Base-by-base conservation (phyloP, 2,113 vertebrate genomes). In the Lophura nycthemera region DNA sequence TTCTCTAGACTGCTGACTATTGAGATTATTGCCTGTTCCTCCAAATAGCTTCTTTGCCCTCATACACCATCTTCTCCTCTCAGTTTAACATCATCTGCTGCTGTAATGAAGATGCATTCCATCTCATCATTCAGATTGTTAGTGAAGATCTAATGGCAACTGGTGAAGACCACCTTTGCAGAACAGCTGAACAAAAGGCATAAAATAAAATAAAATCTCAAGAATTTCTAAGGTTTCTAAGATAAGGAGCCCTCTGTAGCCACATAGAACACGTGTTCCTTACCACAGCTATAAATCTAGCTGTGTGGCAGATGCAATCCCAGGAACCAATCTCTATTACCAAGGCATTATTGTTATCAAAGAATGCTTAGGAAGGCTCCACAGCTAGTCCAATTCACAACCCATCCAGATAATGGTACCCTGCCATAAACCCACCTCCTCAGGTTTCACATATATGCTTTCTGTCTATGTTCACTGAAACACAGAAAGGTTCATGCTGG, bases 321-420 rank as follows among this genome's bases (percentile, higher is more conserved):
- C 19, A 69, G 21, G 73, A 63, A 29, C 7, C 34, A 43, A 38
- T 30, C 22, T 60, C 34, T 43, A 57, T 50, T 22, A 63, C 0
- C 48, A 47, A 69, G 47, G 13, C 47, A 56, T 61, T 61, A 29
- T 10, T 57, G 19, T 42, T 63, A 24, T 29, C 60, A 61, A n/a
- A 78, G 34, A 79, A 57, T 10, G 8, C 11, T 8, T 32, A 38
- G 34, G 18, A 40, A 80, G 34, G 30, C 52, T 67, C 38, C 60
- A 67, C 45, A 67, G 38, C 16, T 45, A 42, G 34, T 63, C 56
- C 60, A 47, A 40, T 30, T 65, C 43, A 38, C 22, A 67, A 34
- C 40, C 43, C 50, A 32, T 27, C 29, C 42, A 57, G 22, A 3
- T 1, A 2, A 57, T 1, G 1, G 56, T 38, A 59, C 16, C 6